Evolutionary conservation across 1,140 invertebrate species (phyloP).

Genomic region (Zaprionus gabonicus): DNA sequence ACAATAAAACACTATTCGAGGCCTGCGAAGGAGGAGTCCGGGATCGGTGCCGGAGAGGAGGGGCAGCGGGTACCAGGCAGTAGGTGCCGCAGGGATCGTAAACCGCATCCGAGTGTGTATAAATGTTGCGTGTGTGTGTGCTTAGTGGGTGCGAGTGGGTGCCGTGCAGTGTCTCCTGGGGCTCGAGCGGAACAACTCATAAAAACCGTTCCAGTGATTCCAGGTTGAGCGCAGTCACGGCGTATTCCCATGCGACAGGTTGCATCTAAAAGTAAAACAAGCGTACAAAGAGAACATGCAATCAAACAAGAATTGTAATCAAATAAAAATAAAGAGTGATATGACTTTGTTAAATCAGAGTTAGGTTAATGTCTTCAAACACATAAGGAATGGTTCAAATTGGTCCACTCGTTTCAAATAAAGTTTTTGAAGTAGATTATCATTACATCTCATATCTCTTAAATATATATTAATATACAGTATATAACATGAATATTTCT

Average conservation of each 20-base stretch:
- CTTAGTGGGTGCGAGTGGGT: constrained; percentile 25
- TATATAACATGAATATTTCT: too few relatives aligned
- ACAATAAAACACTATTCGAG: constrained; percentile 76
- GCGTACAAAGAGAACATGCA: constrained; percentile 32
- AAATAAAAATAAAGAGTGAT: not conserved
- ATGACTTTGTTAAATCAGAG: not conserved
- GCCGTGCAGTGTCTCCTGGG: constrained; percentile 25
- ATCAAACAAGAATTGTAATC: constrained; percentile 28
- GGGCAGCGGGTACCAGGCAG: not conserved
- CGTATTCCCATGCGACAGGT: constrained; percentile 51
- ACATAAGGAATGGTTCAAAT: not conserved
- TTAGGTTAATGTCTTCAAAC: not conserved
- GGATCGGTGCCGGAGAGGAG: not conserved
- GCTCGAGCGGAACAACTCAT: constrained; percentile 52
- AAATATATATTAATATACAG: too few relatives aligned
- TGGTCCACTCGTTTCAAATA: not conserved
- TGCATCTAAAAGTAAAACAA: constrained; percentile 60
- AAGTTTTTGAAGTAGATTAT: not conserved
- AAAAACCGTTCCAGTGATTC: constrained; percentile 26
- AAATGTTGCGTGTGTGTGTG: constrained; percentile 16
- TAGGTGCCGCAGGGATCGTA: constrained; percentile 26
- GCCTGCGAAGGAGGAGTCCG: constrained; percentile 1
- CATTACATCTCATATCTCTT: too few relatives aligned
- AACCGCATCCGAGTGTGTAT: constrained; percentile 20
- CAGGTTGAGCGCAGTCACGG: constrained; percentile 8